Percentiles rank a stretch among this genome's conserved stretches.
phyloP scores from a whole-genome alignment of 2,888 invertebrate species.

The Monopis laevigella region DNA sequence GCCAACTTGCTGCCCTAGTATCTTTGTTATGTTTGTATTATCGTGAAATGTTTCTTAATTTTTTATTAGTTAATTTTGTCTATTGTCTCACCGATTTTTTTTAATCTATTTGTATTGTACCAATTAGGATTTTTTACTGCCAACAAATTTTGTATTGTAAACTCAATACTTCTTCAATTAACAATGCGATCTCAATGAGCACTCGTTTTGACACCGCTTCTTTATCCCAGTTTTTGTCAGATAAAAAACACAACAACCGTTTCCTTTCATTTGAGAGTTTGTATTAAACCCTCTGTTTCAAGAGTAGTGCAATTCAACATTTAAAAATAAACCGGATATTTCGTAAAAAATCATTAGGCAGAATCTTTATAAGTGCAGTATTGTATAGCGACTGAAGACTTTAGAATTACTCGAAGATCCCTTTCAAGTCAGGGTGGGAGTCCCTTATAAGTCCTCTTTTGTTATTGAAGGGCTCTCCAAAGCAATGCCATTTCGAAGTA shows the following conservation, averaged over 20 bases:
- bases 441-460: slow-evolving; percentile 32
- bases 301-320: slow-evolving; percentile 11
- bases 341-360: slow-evolving; percentile 39
- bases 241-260: too few species aligned
- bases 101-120: too few species aligned
- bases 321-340: slow-evolving; percentile 47
- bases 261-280: too few species aligned
- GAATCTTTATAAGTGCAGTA: slow-evolving; percentile 28
- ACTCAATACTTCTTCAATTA: too few species aligned
- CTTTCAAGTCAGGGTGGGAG: slow-evolving; percentile 22
- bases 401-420: slow-evolving; percentile 41
- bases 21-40: slow-evolving; percentile 34
- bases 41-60: slow-evolving; percentile 10
- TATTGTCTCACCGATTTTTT: too few species aligned
- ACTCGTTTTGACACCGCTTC: too few species aligned
- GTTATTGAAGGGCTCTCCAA: slow-evolving; percentile 51
- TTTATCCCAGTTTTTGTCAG: too few species aligned
- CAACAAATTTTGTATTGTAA: too few species aligned
- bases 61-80: background rate
- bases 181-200: too few species aligned
- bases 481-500: slow-evolving; percentile 33
- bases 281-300: too few species aligned
- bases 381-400: slow-evolving; percentile 39
- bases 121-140: too few species aligned
- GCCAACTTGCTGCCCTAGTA: slow-evolving; percentile 60